These are phyloP conservation scores for Vireo altiloquus DNA, from an alignment of 2,113 vertebrate genomes.

Conservation along the genomic window DNA sequence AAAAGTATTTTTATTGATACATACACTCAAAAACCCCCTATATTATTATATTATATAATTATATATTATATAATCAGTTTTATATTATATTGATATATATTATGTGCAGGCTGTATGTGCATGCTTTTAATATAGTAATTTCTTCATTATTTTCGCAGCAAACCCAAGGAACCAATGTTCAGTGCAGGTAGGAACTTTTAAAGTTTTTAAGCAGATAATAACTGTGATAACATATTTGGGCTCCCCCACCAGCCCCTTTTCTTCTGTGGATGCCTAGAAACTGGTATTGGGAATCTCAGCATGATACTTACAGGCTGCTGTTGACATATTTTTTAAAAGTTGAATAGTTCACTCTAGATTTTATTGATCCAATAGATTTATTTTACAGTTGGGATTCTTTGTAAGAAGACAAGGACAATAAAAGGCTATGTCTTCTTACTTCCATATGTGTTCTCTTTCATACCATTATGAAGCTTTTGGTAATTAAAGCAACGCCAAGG, in stretches of 20 bases:
- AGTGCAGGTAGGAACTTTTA: conserved; percentile 86
- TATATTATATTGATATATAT: background rate
- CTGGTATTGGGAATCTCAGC: background rate
- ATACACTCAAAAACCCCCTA: background rate
- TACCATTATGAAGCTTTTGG: background rate
- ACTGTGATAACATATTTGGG: background rate
- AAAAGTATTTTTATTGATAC: background rate
- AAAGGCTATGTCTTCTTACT: background rate
- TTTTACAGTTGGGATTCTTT: background rate
- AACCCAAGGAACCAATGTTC: conserved; percentile 96
- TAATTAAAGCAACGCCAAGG: background rate
- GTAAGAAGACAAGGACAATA: no score
- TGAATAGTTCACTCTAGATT: background rate
- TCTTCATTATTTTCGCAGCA: conserved; percentile 79
- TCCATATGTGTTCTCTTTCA: background rate
- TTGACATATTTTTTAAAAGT: background rate
- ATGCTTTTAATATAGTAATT: background rate
- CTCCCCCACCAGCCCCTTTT: background rate
- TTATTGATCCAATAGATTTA: background rate
- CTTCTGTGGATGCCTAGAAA: background rate
- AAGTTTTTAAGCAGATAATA: background rate
- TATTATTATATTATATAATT: no score
- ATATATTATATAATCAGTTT: no score
- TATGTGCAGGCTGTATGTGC: background rate
- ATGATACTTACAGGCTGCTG: background rate